phyloP scores from a whole-genome alignment of 2,888 invertebrate genomes.

The Polietes domitor region DNA sequence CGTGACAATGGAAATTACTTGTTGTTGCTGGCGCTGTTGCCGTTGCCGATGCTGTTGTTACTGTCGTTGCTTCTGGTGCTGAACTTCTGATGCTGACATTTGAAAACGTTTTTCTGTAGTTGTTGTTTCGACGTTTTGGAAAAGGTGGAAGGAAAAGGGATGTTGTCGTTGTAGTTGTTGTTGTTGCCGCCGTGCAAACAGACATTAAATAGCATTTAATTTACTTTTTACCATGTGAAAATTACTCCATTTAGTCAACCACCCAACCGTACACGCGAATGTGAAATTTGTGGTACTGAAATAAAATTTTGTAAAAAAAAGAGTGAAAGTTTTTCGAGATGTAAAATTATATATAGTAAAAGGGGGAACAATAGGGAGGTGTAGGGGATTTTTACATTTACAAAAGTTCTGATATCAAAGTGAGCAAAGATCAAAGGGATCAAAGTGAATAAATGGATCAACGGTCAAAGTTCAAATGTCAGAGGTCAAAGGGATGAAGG shows the following conservation, averaged over 20 bases:
- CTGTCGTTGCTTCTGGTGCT: slow-evolving; percentile 47
- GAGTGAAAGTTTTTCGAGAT: too few relatives aligned
- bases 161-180: slow-evolving; percentile 38
- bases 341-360: too few relatives aligned
- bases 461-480: too few relatives aligned
- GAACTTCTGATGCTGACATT: slow-evolving; percentile 64
- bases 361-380: too few relatives aligned
- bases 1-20: slow-evolving; percentile 80
- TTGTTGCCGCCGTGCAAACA: slow-evolving; percentile 44
- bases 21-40: slow-evolving; percentile 36
- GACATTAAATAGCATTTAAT: slow-evolving; percentile 62
- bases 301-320: background rate
- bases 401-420: too few relatives aligned
- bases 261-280: too few relatives aligned
- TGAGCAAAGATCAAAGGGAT: too few relatives aligned
- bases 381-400: too few relatives aligned
- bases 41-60: slow-evolving; percentile 32
- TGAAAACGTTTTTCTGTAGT: slow-evolving; percentile 38
- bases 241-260: slow-evolving; percentile 32
- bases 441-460: too few relatives aligned
- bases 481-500: too few relatives aligned
- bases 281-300: background rate
- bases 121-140: background rate
- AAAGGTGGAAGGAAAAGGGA: background rate
- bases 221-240: slow-evolving; percentile 51